Evolutionary conservation across 1,140 invertebrate genomes (phyloP), one percentile per base, ranked within the genome.

Genomic region (Drepana arcuata): DNA sequence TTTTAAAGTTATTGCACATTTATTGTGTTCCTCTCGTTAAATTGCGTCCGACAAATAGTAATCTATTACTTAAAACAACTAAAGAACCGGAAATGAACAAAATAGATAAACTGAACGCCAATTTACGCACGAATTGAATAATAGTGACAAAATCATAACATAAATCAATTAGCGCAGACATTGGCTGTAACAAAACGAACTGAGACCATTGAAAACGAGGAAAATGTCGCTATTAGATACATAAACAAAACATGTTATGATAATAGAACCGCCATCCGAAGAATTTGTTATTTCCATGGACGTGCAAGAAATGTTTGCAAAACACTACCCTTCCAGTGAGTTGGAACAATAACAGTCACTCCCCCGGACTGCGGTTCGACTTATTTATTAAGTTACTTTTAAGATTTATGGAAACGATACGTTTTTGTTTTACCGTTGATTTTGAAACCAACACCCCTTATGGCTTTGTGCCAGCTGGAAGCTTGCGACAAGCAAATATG

Each of bases 171-270:
- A 71, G 55, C 48, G 48, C 47, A 53, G n/a, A n/a, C n/a, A n/a
- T n/a, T n/a, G n/a, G n/a, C n/a, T n/a, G n/a, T n/a, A n/a, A n/a
- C n/a, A n/a, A n/a, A n/a, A n/a, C n/a, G n/a, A n/a, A n/a, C n/a
- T n/a, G n/a, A n/a, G 51, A 52, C 53, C 49, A 57, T 62, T 63
- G 58, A 60, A 62, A 62, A 64, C 50, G 42, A 45, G 41, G 64
- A 66, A 68, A 65, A 53, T 50, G 53, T 49, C 55, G 59, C 67
- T 61, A 65, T 68, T 71, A 71, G 57, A 73, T 58, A 58, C 58
- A 62, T 69, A 77, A 77, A 78, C 72, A 77, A 66, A 68, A 78
- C 64, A 66, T 77, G 77, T 78, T 79, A 74, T 79, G 60, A 77
- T 74, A 79, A 71, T 66, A 68, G 42, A 62, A 50, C 44, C 61